These are phyloP conservation scores for Rhodinocichla rosea DNA, from an alignment of 2,113 vertebrate genomes.

Conservation along the genomic window DNA sequence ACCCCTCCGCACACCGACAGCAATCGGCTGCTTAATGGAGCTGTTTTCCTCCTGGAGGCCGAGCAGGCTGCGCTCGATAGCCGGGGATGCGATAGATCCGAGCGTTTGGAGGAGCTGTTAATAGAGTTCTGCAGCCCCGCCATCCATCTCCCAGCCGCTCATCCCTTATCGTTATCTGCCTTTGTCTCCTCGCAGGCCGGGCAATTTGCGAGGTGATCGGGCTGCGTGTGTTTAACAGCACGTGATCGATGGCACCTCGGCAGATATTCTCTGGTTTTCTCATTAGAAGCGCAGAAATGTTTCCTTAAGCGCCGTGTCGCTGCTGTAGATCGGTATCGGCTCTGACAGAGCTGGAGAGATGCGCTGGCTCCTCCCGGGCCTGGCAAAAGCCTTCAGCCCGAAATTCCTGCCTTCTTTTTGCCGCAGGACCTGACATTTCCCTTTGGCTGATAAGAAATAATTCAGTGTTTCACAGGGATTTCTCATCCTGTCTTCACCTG, in stretches of 20 bases:
- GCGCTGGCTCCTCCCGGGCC: background rate
- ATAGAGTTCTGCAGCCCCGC: constrained; percentile 5
- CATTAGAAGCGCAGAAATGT: background rate
- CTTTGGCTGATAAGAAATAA: background rate
- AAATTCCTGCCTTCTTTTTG: background rate
- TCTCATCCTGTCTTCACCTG: fast-evolving
- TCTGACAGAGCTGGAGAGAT: background rate
- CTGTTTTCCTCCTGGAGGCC: background rate
- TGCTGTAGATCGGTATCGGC: background rate
- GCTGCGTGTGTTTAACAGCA: constrained; percentile 37
- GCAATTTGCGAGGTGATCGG: background rate
- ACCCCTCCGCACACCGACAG: background rate
- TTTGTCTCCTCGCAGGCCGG: background rate
- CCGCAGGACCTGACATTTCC: fast-evolving
- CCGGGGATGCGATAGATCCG: background rate
- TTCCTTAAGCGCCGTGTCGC: background rate
- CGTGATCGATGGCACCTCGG: background rate
- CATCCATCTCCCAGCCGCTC: constrained; percentile 15
- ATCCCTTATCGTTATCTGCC: constrained; percentile 22
- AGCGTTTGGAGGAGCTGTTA: background rate
- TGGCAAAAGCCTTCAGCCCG: background rate
- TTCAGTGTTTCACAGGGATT: background rate
- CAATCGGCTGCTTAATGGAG: background rate
- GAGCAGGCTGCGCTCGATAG: background rate
- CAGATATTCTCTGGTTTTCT: background rate